phyloP scores from a whole-genome alignment of 2,797 vertebrate species.

The Tragelaphus eurycerus region DNA sequence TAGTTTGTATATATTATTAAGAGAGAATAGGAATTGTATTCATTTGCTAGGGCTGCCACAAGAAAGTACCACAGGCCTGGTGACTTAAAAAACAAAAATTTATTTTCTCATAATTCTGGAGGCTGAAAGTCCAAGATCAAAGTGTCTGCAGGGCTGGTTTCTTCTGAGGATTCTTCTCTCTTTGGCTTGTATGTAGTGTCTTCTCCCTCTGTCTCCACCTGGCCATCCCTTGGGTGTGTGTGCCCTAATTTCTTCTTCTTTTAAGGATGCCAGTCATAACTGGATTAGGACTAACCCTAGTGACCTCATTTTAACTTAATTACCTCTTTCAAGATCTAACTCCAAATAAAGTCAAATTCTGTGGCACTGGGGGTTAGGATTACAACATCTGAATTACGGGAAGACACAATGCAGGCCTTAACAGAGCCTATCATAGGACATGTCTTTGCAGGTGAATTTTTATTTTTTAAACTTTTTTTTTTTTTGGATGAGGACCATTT shows the following conservation, averaged over 20 bases:
- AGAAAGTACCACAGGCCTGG: not conserved
- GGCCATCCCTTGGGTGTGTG: not conserved
- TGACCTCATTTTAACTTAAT: not conserved
- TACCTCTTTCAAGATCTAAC: not conserved
- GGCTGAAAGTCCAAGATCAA: not conserved
- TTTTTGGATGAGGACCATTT: not conserved
- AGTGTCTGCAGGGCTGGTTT: not conserved
- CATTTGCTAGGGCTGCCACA: not conserved
- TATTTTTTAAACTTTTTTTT: not conserved
- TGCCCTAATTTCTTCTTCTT: not conserved
- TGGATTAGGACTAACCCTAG: not conserved
- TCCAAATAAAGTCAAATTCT: not conserved
- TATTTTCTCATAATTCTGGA: not conserved
- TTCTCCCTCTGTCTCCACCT: not conserved
- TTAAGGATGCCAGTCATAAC: not conserved
- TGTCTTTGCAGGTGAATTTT: not conserved
- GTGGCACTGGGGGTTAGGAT: not conserved
- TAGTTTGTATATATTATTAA: conserved; percentile 12
- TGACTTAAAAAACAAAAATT: conserved; percentile 14
- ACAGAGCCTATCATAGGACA: not conserved
- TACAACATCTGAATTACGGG: not conserved
- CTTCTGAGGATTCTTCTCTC: not conserved
- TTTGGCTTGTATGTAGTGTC: not conserved
- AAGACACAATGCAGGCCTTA: not conserved
- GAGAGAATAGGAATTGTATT: not conserved